Evolutionary conservation across 1,140 invertebrate species (phyloP), one percentile per base, ranked within the genome.

Genomic region (Chironomus tepperi): DNA sequence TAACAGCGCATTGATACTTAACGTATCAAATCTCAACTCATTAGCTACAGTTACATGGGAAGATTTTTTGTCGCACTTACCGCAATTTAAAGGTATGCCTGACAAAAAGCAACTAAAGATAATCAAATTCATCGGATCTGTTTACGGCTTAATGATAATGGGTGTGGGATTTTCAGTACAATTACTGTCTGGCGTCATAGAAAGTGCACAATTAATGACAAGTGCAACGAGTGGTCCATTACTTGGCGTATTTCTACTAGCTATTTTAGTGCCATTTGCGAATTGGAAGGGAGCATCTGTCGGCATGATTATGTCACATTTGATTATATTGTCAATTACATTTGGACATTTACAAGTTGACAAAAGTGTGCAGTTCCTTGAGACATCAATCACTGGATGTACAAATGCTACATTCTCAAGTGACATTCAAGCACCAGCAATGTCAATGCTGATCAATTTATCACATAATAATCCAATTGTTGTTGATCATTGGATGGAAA

Each of bases 21-120:
- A 91, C 75, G 91, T 94, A 0, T 95, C 93, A 0, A 94, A 92
- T 79, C 83, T 96, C 2, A 96, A 95, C 79, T 94, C 93, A 0
- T 78, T 95, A 67, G 89, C 93, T 0, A 94, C 94, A 0, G 93
- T 96, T 0, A 91, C 91, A 8, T 96, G 93, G 88, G 93, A 96
- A 79, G 94, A 96, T 79, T 94, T 95, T 77, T 80, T 93, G 0
- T 88, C 88, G 7, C 89, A 89, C 67, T 85, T 91, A 16, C 89
- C 90, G 3, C 83, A 84, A 1, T 86, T 93, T 76, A 89, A 87
- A 77, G 87, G 87, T 65, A 83, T 92, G 67, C 87, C 83, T 75
- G 91, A 93, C 77, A 87, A 85, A 16, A 86, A 91, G 47, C 92
- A 94, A 79, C 79, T 94, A 67, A 86, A 84, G 15, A 79, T 89